A percentile compares a stretch with the other conserved stretches of the same genome.
Conservation (phyloP, 1,140 invertebrate species). For the Mercenaria mercenaria region DNA sequence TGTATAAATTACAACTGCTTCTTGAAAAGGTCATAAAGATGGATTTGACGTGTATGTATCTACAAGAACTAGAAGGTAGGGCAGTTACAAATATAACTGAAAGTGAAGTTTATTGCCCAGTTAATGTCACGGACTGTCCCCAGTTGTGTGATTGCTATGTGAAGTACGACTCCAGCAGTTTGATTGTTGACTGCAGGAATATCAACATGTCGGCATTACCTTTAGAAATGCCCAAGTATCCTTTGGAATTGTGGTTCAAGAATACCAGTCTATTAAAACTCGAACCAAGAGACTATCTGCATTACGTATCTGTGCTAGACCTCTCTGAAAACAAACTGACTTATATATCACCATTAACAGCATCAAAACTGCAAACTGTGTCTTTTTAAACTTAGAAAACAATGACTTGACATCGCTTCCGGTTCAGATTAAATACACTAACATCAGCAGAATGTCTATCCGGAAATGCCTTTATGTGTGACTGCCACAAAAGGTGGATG, state of each 20-base stretch:
- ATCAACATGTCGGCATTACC: background rate
- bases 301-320: background rate
- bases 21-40: background rate
- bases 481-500: slow-evolving; percentile 6
- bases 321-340: background rate
- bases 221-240: background rate
- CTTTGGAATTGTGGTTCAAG: background rate
- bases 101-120: background rate
- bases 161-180: background rate
- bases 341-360: background rate
- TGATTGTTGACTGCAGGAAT: background rate
- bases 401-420: background rate
- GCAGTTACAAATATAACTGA: background rate
- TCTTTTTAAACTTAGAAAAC: background rate
- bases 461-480: background rate
- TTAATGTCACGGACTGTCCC: background rate
- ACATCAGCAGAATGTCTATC: background rate
- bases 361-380: background rate
- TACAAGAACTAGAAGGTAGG: background rate
- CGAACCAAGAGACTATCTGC: background rate
- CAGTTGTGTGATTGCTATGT: background rate
- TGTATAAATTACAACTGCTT: background rate
- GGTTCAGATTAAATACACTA: background rate
- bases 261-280: background rate
- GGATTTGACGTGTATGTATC: background rate